Evolutionary conservation across 2,113 vertebrate genomes (phyloP).

Genomic region (Hymenochirus boettgeri): DNA sequence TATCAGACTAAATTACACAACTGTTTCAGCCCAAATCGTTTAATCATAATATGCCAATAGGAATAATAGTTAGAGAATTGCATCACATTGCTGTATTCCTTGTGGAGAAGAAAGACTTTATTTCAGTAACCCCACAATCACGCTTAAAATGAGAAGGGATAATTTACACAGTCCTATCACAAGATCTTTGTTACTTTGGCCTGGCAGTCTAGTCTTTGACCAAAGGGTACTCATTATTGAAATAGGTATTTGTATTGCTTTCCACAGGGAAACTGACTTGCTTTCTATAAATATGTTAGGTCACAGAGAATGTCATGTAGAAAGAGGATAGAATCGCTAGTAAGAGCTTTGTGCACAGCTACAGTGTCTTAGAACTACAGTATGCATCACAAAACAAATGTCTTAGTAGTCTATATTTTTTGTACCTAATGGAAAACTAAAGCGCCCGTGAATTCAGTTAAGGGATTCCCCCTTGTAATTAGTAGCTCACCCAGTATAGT

Average conservation of each 20-base stretch:
- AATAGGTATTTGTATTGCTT: conserved; percentile 33
- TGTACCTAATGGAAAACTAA: too few relatives aligned
- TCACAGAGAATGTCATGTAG: conserved; percentile 22
- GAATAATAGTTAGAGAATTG: conserved; percentile 16
- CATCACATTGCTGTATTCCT: conserved; percentile 13
- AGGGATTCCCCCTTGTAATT: too few relatives aligned
- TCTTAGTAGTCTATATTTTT: too few relatives aligned
- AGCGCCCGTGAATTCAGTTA: too few relatives aligned
- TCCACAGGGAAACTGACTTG: conserved; percentile 27
- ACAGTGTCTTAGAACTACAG: background rate
- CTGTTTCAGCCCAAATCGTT: conserved; percentile 3
- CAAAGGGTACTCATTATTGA: conserved; percentile 13
- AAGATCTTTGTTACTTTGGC: conserved; percentile 18
- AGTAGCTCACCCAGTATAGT: too few relatives aligned
- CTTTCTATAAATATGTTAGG: conserved; percentile 31
- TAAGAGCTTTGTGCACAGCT: conserved; percentile 12
- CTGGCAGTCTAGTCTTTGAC: conserved; percentile 25
- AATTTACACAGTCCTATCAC: conserved; percentile 25
- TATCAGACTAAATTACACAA: conserved; percentile 19
- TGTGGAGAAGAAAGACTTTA: conserved; percentile 20
- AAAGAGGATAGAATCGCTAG: conserved; percentile 6
- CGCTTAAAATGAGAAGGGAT: conserved; percentile 30
- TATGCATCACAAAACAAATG: too few relatives aligned
- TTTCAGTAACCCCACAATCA: conserved; percentile 20
- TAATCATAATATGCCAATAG: conserved; percentile 11